These are phyloP conservation scores for Melanotus villosus DNA, from an alignment of 2,888 invertebrate genomes.

Conservation along the genomic window DNA sequence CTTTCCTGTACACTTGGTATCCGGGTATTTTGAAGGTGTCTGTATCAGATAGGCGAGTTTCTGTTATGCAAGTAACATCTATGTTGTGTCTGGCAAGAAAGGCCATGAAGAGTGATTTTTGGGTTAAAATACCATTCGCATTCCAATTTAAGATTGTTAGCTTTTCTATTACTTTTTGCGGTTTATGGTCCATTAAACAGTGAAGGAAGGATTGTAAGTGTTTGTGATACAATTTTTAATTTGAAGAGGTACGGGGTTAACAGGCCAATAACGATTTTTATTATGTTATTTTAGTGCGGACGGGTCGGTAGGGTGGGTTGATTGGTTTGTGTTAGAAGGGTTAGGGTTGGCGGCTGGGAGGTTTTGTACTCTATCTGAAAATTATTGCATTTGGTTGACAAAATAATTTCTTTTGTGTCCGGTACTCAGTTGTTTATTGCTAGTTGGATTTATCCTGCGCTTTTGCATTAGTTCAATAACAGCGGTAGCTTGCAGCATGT, in stretches of 20 bases:
- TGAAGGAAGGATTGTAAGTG: too few relatives aligned
- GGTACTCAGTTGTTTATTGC: background rate
- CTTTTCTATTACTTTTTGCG: background rate
- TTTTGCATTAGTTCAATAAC: background rate
- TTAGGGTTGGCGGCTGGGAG: background rate
- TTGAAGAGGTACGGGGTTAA: background rate
- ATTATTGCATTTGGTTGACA: background rate
- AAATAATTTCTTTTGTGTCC: slow-evolving; percentile 2
- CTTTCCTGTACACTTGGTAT: too few relatives aligned
- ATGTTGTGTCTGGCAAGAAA: too few relatives aligned
- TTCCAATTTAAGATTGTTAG: background rate
- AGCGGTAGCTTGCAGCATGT: background rate
- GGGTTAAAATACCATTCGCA: background rate
- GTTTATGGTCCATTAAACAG: background rate
- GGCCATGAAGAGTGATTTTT: background rate
- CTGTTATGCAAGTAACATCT: background rate
- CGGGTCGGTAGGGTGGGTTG: too few relatives aligned
- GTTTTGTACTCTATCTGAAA: background rate
- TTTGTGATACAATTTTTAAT: background rate
- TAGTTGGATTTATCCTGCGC: background rate
- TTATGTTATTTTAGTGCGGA: too few relatives aligned
- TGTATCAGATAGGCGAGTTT: slow-evolving; percentile 1
- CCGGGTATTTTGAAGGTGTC: background rate
- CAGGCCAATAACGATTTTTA: too few relatives aligned
- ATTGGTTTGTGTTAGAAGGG: too few relatives aligned